A percentile compares a stretch with the other conserved stretches of the same genome.
Evolutionary conservation across 2,797 vertebrate species (phyloP).

Genomic region (Myotis daubentonii): DNA sequence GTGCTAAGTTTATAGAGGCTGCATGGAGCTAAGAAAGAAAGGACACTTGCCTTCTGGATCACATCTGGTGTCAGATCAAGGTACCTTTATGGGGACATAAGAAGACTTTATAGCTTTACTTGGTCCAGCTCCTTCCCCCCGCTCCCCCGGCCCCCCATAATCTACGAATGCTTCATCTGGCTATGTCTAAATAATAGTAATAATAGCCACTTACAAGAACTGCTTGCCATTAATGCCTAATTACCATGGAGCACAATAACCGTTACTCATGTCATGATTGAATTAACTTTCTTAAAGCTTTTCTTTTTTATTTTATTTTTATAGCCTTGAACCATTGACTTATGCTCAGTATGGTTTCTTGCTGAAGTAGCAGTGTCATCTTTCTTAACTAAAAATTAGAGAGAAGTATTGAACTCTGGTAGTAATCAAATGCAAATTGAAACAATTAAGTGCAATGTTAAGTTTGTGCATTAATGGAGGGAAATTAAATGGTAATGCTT

Average conservation of each 20-base stretch:
- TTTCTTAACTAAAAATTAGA: conserved; percentile 57
- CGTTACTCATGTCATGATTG: conserved; percentile 44
- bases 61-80: conserved; percentile 11
- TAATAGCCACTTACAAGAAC: conserved; percentile 34
- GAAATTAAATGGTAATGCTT: not conserved
- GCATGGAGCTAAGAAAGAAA: not conserved
- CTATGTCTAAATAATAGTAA: conserved; percentile 50
- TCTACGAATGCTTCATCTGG: conserved; percentile 51
- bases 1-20: not conserved
- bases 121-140: not conserved
- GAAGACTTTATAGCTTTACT: not conserved
- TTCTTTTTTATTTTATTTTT: conserved; percentile 57
- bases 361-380: conserved; percentile 79
- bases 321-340: conserved; percentile 65
- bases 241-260: conserved; percentile 51
- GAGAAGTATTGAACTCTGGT: conserved; percentile 15
- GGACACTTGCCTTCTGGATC: conserved; percentile 30
- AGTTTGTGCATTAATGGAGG: conserved; percentile 32
- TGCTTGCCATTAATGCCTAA: conserved; percentile 68
- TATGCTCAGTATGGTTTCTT: conserved; percentile 78
- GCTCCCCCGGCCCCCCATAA: fast-evolving
- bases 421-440: conserved; percentile 45
- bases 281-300: conserved; percentile 66
- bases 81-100: not conserved
- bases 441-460: conserved; percentile 44